phyloP scores from a whole-genome alignment of 2,888 invertebrate species.

The Polyommatus icarus region DNA sequence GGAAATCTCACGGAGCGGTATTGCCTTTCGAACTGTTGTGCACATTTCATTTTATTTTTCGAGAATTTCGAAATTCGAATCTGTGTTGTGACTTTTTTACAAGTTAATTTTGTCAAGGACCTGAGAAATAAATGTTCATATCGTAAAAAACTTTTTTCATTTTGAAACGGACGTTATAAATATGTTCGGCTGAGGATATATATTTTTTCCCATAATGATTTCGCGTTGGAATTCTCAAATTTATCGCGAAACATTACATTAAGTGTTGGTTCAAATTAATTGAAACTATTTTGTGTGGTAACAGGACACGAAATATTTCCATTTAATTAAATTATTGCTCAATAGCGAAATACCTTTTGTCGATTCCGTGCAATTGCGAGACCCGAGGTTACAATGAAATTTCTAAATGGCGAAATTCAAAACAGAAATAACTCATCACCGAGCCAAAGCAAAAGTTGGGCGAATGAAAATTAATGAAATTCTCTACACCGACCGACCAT shows the following conservation, averaged over 20 bases:
- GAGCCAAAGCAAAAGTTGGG: conserved; percentile 52
- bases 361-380: conserved; percentile 2
- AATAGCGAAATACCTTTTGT: conserved; percentile 19
- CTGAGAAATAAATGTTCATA: too few relatives aligned
- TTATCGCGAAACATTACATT: neutral
- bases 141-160: too few relatives aligned
- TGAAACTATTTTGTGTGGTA: conserved; percentile 16
- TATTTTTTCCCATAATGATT: neutral
- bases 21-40: conserved; percentile 32
- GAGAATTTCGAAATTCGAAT: neutral
- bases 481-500: conserved; percentile 46
- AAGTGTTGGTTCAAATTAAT: neutral
- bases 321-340: conserved; percentile 24
- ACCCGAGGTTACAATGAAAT: conserved; percentile 17
- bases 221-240: neutral
- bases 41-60: conserved; percentile 30
- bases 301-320: neutral
- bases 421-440: conserved; percentile 54
- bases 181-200: too few relatives aligned
- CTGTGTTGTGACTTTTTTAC: neutral
- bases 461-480: conserved; percentile 74
- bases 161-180: too few relatives aligned
- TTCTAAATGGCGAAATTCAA: conserved; percentile 47
- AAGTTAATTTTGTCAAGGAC: neutral
- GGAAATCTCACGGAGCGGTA: conserved; percentile 36